A percentile compares a stretch with the other conserved stretches of the same genome.
phyloP scores from a whole-genome alignment of 35 echinoderm and acorn worm genomes.

The Chiridota heheva region DNA sequence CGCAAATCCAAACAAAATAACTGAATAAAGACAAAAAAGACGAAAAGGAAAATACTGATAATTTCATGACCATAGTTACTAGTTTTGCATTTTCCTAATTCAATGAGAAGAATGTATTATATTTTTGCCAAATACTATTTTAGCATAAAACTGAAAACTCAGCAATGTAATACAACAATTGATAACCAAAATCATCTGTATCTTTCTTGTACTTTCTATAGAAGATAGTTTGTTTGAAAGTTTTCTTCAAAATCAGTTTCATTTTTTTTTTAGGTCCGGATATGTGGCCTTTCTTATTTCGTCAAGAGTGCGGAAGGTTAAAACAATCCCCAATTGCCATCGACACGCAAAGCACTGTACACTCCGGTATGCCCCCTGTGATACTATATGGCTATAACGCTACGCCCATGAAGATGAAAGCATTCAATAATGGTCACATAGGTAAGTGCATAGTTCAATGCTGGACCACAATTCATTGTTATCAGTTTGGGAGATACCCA shows the following conservation, averaged over 20 bases:
- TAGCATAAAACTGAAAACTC: neutral
- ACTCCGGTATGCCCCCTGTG: neutral
- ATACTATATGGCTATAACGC: constrained; percentile 27
- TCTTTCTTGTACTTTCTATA: neutral
- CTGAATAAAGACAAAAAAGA: too few species aligned
- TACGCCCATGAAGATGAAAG: constrained; percentile 42
- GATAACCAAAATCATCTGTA: neutral
- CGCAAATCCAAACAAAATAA: too few species aligned
- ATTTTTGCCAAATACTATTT: neutral
- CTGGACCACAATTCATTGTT: too few species aligned
- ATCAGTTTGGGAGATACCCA: too few species aligned
- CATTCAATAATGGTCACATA: constrained; percentile 46
- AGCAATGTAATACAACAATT: neutral
- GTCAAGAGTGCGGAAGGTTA: neutral
- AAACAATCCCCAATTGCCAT: constrained; percentile 16
- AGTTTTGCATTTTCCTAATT: neutral
- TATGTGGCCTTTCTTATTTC: constrained; percentile 41
- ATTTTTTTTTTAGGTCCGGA: constrained; percentile 6
- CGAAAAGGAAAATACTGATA: too few species aligned
- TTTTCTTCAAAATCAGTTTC: neutral
- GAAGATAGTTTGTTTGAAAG: too few species aligned
- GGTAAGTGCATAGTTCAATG: constrained; percentile 20
- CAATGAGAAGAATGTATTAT: neutral
- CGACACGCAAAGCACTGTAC: neutral
- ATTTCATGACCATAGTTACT: too few species aligned